phyloP scores from a whole-genome alignment of 2,113 vertebrate species.

The Chaenogobius annularis region DNA sequence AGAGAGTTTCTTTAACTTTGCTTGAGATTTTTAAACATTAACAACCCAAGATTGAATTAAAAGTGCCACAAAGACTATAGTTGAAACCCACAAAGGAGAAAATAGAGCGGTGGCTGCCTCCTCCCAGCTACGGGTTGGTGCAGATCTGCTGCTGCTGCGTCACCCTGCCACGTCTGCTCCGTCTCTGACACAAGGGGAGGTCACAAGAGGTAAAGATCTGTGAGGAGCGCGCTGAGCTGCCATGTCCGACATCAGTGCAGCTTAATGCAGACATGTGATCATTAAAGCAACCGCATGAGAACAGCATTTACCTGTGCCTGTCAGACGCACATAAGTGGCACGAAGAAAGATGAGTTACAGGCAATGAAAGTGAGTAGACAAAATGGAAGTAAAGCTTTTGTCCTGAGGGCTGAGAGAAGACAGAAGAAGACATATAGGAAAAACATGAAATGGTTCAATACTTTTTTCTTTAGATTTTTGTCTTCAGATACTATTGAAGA shows the following conservation, averaged over 20 bases:
- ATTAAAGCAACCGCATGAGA: neutral
- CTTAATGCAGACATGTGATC: neutral
- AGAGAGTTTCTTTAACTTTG: too few species aligned
- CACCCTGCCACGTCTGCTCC: constrained; percentile 66
- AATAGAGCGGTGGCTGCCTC: constrained; percentile 6
- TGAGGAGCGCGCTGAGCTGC: neutral
- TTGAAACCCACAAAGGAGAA: constrained; percentile 8
- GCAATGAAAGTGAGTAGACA: neutral
- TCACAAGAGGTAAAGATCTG: constrained; percentile 49
- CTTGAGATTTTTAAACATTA: too few species aligned
- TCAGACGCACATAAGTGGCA: neutral
- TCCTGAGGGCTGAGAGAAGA: neutral
- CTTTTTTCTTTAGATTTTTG: neutral
- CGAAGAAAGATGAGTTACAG: neutral
- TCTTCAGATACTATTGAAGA: neutral
- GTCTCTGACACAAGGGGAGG: constrained; percentile 24
- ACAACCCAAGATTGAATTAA: neutral
- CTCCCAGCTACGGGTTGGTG: constrained; percentile 34
- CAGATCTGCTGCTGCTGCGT: constrained; percentile 60
- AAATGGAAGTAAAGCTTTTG: neutral
- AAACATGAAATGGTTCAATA: constrained; percentile 7
- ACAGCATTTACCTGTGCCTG: neutral
- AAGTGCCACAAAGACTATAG: neutral
- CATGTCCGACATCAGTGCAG: constrained; percentile 8
- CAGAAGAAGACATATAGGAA: constrained; percentile 3